A percentile compares a stretch with the other conserved stretches of the same genome.
Conservation (phyloP, 2,113 vertebrate species). For the Furnarius figulus region DNA sequence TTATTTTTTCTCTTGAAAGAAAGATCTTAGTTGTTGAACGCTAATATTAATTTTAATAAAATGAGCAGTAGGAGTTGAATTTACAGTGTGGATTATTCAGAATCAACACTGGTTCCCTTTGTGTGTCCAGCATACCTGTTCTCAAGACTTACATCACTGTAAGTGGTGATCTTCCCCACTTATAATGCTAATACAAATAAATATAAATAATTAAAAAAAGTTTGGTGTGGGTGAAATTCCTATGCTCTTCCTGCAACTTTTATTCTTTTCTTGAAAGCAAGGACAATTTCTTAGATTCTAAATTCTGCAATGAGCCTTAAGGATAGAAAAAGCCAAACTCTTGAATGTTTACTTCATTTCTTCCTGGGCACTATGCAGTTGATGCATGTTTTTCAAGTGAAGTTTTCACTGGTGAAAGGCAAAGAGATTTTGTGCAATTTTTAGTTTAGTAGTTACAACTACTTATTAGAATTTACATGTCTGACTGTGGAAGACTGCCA, state of each 20-base stretch:
- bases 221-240: background rate
- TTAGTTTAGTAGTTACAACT: background rate
- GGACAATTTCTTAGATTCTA: background rate
- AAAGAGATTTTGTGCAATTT: background rate
- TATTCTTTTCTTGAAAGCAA: background rate
- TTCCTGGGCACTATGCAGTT: background rate
- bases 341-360: background rate
- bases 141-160: background rate
- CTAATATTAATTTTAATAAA: background rate
- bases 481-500: background rate
- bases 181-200: background rate
- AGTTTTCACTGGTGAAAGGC: background rate
- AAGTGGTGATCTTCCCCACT: background rate
- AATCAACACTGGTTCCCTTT: background rate
- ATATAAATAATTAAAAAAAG: background rate
- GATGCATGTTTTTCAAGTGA: background rate
- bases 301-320: background rate
- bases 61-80: background rate
- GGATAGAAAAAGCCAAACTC: background rate
- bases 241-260: background rate
- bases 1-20: background rate
- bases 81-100: background rate
- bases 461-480: background rate
- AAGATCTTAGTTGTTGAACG: background rate
- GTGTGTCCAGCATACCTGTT: background rate